Conservation (phyloP, 2,113 vertebrate genomes). For the Daubentonia madagascariensis region DNA sequence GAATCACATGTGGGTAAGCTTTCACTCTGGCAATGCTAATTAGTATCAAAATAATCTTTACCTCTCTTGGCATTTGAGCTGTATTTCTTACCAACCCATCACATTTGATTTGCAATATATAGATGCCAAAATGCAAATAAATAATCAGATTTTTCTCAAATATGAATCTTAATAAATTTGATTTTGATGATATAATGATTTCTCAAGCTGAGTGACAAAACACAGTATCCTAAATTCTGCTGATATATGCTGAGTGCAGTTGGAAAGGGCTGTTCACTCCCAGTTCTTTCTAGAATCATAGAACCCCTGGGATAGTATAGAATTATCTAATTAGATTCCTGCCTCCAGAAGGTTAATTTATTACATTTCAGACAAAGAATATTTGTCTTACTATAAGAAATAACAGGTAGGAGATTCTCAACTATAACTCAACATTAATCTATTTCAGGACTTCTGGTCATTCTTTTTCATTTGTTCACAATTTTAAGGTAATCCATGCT, state of each 20-base stretch:
- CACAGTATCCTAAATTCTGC: neutral
- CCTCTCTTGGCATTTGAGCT: slow-evolving; percentile 32
- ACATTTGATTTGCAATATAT: neutral
- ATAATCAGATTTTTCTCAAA: neutral
- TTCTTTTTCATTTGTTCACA: neutral
- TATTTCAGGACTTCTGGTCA: neutral
- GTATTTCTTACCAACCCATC: neutral
- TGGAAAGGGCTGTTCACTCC: neutral
- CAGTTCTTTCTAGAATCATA: neutral
- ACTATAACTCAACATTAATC: neutral
- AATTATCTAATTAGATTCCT: neutral
- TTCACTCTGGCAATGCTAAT: slow-evolving; percentile 79
- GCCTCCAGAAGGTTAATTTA: neutral
- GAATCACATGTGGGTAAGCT: slow-evolving; percentile 69
- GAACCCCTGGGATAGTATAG: neutral
- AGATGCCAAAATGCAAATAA: slow-evolving; percentile 5
- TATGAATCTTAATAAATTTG: neutral
- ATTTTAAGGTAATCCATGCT: neutral
- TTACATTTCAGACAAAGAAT: slow-evolving; percentile 12
- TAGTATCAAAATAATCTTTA: slow-evolving; percentile 74
- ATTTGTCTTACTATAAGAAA: neutral
- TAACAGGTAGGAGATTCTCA: slow-evolving; percentile 16
- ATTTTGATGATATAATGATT: neutral
- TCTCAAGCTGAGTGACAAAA: neutral
- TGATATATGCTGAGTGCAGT: neutral